Evolutionary conservation across 2,888 invertebrate species (phyloP).

Genomic region (Ceraclea dissimilis): DNA sequence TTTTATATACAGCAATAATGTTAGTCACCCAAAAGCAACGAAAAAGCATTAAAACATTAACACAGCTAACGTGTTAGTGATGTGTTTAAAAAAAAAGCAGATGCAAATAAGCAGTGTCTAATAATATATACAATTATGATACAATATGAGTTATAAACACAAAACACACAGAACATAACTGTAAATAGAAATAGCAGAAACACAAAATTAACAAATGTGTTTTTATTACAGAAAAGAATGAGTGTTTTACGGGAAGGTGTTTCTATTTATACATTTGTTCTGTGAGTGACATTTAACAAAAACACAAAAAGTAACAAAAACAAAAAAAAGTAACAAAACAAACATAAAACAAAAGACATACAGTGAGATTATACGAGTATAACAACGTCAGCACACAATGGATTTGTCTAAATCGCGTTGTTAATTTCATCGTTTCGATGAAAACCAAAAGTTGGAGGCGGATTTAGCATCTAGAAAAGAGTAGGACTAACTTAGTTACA

Average conservation of each 20-base stretch:
- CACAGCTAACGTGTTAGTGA: no score
- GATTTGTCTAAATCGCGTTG: conserved; percentile 14
- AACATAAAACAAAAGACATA: not conserved
- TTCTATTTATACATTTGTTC: no score
- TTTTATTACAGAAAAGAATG: no score
- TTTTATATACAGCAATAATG: no score
- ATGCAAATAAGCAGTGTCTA: not conserved
- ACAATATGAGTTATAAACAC: not conserved
- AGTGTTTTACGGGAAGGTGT: no score
- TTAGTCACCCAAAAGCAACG: no score
- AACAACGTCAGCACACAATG: conserved; percentile 19
- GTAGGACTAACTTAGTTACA: not conserved
- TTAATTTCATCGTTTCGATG: conserved; percentile 24
- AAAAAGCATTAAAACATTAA: no score
- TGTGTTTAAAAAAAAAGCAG: no score
- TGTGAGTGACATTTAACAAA: no score
- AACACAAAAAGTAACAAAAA: no score
- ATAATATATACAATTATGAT: not conserved
- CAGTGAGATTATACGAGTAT: not conserved
- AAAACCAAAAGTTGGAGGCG: conserved; percentile 20
- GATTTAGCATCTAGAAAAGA: conserved; percentile 23
- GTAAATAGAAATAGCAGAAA: no score
- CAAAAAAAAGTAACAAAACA: not conserved
- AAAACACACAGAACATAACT: not conserved
- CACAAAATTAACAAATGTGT: no score